Conservation (phyloP, 2,888 invertebrate genomes). For the Acronicta psi region DNA sequence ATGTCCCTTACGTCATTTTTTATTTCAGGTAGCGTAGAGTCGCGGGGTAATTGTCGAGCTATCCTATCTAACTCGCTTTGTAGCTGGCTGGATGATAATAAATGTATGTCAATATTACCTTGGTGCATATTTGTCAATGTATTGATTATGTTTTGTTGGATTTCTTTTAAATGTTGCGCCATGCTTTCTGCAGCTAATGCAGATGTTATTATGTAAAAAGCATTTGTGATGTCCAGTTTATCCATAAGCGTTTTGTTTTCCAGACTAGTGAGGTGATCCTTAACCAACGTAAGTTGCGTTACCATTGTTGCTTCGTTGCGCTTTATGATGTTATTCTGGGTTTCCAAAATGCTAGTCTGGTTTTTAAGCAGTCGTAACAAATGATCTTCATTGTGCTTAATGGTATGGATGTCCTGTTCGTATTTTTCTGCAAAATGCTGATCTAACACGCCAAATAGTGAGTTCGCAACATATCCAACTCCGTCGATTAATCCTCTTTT, state of each 20-base stretch:
- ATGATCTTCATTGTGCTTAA: conserved; percentile 5
- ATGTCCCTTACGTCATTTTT: not conserved
- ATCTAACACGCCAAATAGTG: conserved; percentile 14
- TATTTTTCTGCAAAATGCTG: conserved; percentile 8
- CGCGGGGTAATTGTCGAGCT: conserved; percentile 5
- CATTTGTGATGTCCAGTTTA: not conserved
- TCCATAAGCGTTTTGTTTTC: not conserved
- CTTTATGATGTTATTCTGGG: conserved; percentile 7
- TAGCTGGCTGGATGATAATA: conserved; percentile 1
- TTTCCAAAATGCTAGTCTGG: conserved; percentile 10
- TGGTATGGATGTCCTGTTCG: conserved; percentile 3
- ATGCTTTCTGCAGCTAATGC: conserved; percentile 4
- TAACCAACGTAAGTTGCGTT: not conserved
- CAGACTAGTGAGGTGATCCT: not conserved
- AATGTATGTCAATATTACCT: conserved; percentile 2
- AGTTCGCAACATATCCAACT: not conserved
- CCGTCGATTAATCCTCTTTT: conserved; percentile 9
- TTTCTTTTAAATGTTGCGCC: not conserved
- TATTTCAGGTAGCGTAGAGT: conserved; percentile 3
- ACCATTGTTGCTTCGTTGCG: conserved; percentile 4
- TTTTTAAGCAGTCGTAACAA: conserved; percentile 2
- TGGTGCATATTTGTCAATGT: conserved; percentile 5
- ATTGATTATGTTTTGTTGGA: conserved; percentile 3
- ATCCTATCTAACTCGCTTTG: conserved; percentile 1
- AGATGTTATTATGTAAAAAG: conserved; percentile 1